Base-by-base conservation (phyloP, 2,888 invertebrate genomes). In the Ornithoptera alexandrae region DNA sequence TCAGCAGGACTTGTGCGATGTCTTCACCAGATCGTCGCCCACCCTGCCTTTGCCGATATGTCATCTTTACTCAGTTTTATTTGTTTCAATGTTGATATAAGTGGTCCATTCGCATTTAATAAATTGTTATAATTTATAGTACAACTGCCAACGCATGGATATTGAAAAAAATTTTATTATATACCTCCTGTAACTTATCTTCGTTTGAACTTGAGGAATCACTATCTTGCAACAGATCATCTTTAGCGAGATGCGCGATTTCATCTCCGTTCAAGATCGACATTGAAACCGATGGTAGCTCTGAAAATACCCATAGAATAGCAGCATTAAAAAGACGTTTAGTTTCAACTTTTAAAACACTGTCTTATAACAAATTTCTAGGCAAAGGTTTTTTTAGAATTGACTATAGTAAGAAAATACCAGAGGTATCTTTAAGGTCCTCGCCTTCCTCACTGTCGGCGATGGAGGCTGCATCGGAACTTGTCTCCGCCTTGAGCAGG, bases 181-280 rank as follows among this genome's bases (percentile, higher is more conserved):
- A 12, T 57, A 66, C 70, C 63, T 65, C 70, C 15, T 71, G 67
- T 56, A 67, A 57, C 56, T 82, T 82, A 61, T 87, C 81, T 50
- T 78, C 77, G 17, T 82, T 79, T 12, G 89, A 84, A 15, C 74
- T 77, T 0, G 89, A 89, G 0, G 87, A 84, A 68, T 91, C 90
- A 65, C 86, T 89, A 10, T 89, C 91, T 5, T 73, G 85, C 5
- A 92, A 77, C 22, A 92, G 77, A 65, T 90, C 91, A 46, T 87
- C 88, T 75, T 89, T 91, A 18, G 86, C 88, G 12, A 90, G 78
- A 68, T 88, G 86, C 12, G 78, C 79, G 4, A 84, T 77, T 46
- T 78, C 75, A 36, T 80, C 84, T 2, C 91, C 91, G 63, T 92
- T 92, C 18, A 90, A 73, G 5, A 78, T 83, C 10, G 86, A 22